Conservation (phyloP, 1,140 invertebrate genomes). For the Drosophila novamexicana region DNA sequence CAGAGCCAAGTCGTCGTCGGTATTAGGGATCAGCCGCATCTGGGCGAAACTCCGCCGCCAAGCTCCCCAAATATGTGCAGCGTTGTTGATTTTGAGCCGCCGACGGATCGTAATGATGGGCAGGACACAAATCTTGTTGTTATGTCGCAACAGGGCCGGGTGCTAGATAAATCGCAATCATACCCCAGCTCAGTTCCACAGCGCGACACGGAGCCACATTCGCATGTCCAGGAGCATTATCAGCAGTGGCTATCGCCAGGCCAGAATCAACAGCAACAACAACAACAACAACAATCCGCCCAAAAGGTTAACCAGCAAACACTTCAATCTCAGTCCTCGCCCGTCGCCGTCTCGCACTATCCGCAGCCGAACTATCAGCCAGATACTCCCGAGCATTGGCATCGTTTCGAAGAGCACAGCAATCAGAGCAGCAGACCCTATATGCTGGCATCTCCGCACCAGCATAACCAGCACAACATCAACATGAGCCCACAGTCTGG, state of each 20-base stretch:
- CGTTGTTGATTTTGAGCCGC: slow-evolving; percentile 65
- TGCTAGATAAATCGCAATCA: slow-evolving; percentile 24
- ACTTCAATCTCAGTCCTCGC: slow-evolving; percentile 7
- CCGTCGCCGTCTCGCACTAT: slow-evolving; percentile 34
- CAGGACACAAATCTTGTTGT: slow-evolving; percentile 19
- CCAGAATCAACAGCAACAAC: background rate
- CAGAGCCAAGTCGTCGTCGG: slow-evolving; percentile 17
- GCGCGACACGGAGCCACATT: slow-evolving; percentile 24
- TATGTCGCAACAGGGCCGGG: slow-evolving; percentile 14
- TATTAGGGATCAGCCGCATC: slow-evolving; percentile 55
- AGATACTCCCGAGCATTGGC: slow-evolving; percentile 47
- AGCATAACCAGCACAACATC: slow-evolving; percentile 33
- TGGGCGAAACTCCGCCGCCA: slow-evolving; percentile 71
- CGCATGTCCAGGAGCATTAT: slow-evolving; percentile 55
- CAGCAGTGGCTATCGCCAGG: slow-evolving; percentile 63
- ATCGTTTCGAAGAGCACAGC: slow-evolving; percentile 52
- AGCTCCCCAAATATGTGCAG: slow-evolving; percentile 75
- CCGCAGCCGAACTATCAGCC: slow-evolving; percentile 39
- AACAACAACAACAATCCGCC: slow-evolving; percentile 69
- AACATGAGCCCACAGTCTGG: slow-evolving; percentile 40
- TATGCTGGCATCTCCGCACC: slow-evolving; percentile 49
- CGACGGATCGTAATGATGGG: slow-evolving; percentile 28
- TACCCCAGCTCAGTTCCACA: slow-evolving; percentile 7
- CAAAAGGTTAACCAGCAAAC: slow-evolving; percentile 29
- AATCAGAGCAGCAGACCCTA: slow-evolving; percentile 40